Evolutionary conservation across 2,888 invertebrate genomes (phyloP).

Genomic region (Spilarctia lutea): DNA sequence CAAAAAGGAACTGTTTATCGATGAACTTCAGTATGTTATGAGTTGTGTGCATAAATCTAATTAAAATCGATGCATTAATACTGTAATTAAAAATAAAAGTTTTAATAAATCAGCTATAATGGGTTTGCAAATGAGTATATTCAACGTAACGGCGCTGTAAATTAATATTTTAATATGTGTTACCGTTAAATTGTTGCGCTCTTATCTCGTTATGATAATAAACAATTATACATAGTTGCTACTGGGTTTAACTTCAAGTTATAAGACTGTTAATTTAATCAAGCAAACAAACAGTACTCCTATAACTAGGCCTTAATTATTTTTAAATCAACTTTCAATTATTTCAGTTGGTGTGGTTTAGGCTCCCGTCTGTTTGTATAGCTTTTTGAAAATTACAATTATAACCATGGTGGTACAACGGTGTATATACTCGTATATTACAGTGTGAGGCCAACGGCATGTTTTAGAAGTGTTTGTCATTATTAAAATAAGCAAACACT

Average conservation of each 20-base stretch:
- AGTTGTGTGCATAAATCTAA: constrained; percentile 49
- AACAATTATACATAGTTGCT: constrained; percentile 27
- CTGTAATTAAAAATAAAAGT: constrained; percentile 66
- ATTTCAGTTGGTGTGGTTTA: too few species aligned
- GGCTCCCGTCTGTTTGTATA: too few species aligned
- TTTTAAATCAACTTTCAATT: not conserved
- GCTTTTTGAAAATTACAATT: not conserved
- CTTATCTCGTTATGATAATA: constrained; percentile 36
- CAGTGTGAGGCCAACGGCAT: constrained; percentile 30
- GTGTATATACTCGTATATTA: constrained; percentile 27
- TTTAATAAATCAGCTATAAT: constrained; percentile 65
- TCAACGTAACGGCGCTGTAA: constrained; percentile 47
- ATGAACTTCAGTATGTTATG: constrained; percentile 37
- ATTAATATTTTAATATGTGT: constrained; percentile 44
- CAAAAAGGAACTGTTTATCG: constrained; percentile 53
- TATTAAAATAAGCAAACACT: constrained; percentile 51
- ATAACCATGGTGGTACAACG: constrained; percentile 11
- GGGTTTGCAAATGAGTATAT: constrained; percentile 58
- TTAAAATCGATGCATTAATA: constrained; percentile 53
- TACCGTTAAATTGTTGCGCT: constrained; percentile 42
- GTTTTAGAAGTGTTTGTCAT: constrained; percentile 44
- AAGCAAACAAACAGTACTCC: not conserved
- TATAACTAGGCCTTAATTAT: not conserved
- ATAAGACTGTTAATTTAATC: not conserved
- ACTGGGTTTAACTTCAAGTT: constrained; percentile 6